These are phyloP conservation scores for Champsocephalus gunnari DNA, from an alignment of 2,797 vertebrate species.

Conservation along the genomic window DNA sequence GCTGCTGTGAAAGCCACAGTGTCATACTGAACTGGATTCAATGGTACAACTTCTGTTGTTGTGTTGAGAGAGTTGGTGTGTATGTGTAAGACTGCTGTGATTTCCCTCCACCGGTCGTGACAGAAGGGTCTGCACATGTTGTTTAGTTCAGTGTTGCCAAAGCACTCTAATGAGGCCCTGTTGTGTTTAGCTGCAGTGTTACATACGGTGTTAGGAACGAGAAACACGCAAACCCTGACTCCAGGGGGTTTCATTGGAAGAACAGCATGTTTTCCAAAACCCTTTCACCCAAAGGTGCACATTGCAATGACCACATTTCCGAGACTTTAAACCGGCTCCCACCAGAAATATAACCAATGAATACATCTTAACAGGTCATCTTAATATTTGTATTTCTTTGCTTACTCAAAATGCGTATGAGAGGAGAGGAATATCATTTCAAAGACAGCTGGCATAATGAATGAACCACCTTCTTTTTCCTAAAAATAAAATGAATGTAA, in stretches of 20 bases:
- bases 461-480: neutral
- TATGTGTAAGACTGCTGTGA: constrained; percentile 1
- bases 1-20: constrained; percentile 77
- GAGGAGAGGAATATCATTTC: neutral
- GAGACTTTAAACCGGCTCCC: constrained; percentile 5
- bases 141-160: constrained; percentile 40
- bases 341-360: constrained; percentile 16
- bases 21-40: constrained; percentile 83
- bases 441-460: neutral
- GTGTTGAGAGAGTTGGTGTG: constrained; percentile 18
- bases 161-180: constrained; percentile 24
- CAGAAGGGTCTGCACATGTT: constrained; percentile 18
- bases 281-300: constrained; percentile 20
- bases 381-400: constrained; percentile 4
- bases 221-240: constrained; percentile 28
- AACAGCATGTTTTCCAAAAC: constrained; percentile 54
- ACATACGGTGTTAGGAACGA: constrained; percentile 23
- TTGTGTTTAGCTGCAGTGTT: constrained; percentile 27
- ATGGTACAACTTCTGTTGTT: constrained; percentile 78
- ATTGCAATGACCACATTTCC: constrained; percentile 52
- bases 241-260: constrained; percentile 24
- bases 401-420: neutral
- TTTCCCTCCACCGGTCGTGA: neutral
- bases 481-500: constrained; percentile 8
- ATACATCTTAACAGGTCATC: neutral